Conservation (phyloP, 2,888 invertebrate genomes). For the Gisinianus flammeolus region DNA sequence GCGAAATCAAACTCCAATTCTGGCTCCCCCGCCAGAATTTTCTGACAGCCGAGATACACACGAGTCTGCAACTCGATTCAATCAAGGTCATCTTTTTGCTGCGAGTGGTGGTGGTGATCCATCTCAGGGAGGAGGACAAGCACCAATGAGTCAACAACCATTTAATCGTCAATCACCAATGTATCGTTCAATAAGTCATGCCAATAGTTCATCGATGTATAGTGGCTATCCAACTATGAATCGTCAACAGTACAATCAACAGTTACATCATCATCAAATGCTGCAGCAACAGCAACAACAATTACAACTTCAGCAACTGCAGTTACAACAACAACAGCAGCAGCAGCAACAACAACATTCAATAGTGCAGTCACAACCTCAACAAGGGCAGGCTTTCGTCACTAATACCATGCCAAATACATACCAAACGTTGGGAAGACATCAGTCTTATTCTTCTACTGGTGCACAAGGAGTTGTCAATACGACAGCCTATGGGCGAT, state of each 20-base stretch:
- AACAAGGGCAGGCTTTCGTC: constrained; percentile 50
- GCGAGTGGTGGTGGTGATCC: not conserved
- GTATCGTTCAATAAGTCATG: constrained; percentile 58
- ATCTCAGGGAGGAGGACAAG: constrained; percentile 19
- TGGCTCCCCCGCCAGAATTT: constrained; percentile 90
- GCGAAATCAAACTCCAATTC: constrained; percentile 64
- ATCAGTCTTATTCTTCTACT: constrained; percentile 46
- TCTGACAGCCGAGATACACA: constrained; percentile 63
- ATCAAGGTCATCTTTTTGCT: constrained; percentile 49
- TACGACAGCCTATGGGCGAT: constrained; percentile 54
- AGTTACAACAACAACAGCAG: constrained; percentile 42
- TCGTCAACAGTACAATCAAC: constrained; percentile 54
- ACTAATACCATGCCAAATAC: constrained; percentile 54
- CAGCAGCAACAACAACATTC: constrained; percentile 32
- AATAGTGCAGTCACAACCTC: constrained; percentile 23
- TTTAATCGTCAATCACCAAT: constrained; percentile 58
- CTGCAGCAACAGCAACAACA: constrained; percentile 51
- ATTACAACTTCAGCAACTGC: constrained; percentile 36
- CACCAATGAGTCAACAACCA: constrained; percentile 46
- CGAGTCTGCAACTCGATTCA: constrained; percentile 57
- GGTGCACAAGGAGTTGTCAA: constrained; percentile 53
- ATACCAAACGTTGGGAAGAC: constrained; percentile 54
- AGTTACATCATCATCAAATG: constrained; percentile 53
- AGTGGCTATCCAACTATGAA: constrained; percentile 59
- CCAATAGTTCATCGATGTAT: constrained; percentile 58